These are phyloP conservation scores for Gambusia yucatana DNA, from an alignment of 2,797 vertebrate species.

Conservation along the genomic window DNA sequence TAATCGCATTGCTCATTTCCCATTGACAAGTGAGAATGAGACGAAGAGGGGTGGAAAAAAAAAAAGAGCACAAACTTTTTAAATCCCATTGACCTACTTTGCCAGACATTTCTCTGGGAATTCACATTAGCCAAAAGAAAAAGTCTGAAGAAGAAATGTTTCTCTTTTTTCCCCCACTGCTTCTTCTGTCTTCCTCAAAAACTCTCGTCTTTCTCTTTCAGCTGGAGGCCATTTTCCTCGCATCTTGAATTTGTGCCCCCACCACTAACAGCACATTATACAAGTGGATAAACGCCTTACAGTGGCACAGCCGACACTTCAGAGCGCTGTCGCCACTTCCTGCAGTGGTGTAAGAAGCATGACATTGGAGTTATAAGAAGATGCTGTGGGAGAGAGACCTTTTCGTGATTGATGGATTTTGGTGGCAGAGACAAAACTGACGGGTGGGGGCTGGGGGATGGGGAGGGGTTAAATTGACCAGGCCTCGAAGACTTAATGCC, in stretches of 20 bases:
- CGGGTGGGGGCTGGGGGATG: too few relatives aligned
- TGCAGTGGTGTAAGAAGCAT: slow-evolving; percentile 75
- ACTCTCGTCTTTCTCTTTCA: slow-evolving; percentile 40
- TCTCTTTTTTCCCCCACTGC: slow-evolving; percentile 39
- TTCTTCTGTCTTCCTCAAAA: slow-evolving; percentile 35
- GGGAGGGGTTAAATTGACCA: slow-evolving; percentile 45
- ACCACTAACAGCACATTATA: slow-evolving; percentile 66
- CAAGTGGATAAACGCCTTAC: slow-evolving; percentile 75
- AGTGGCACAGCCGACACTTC: slow-evolving; percentile 55
- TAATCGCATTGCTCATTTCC: slow-evolving; percentile 78
- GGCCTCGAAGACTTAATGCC: slow-evolving; percentile 71
- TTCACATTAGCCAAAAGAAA: slow-evolving; percentile 76
- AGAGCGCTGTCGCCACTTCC: slow-evolving; percentile 66
- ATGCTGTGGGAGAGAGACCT: slow-evolving; percentile 59
- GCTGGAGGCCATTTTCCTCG: slow-evolving; percentile 72
- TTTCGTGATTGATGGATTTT: slow-evolving; percentile 69
- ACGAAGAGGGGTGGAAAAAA: slow-evolving; percentile 11
- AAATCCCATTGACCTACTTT: slow-evolving; percentile 84
- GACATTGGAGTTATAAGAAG: slow-evolving; percentile 70
- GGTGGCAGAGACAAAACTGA: slow-evolving; percentile 56
- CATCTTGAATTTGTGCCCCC: slow-evolving; percentile 66
- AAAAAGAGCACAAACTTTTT: slow-evolving; percentile 74
- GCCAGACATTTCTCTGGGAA: slow-evolving; percentile 79
- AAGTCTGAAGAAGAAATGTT: slow-evolving; percentile 71
- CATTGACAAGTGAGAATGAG: slow-evolving; percentile 71